A percentile compares a stretch with the other conserved stretches of the same genome.
Evolutionary conservation across 2,113 vertebrate species (phyloP).

Genomic region (Bombycilla garrulus): DNA sequence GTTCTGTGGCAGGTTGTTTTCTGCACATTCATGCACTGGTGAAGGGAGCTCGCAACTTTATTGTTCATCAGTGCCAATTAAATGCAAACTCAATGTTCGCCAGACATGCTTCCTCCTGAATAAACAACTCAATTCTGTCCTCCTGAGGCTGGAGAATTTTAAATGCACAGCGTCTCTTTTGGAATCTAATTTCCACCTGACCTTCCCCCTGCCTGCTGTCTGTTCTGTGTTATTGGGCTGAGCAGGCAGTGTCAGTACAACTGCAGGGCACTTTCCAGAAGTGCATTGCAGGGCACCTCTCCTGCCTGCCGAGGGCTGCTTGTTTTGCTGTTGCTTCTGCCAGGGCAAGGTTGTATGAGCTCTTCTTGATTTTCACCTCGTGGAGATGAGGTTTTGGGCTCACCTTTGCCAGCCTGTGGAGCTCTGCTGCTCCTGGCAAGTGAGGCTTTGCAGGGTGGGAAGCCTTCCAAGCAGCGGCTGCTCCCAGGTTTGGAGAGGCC

Average conservation of each 20-base stretch:
- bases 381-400: neutral
- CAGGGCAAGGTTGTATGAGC: neutral
- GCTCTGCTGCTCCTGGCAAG: neutral
- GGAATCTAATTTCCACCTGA: conserved; percentile 39
- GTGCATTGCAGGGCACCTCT: neutral
- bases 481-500: neutral
- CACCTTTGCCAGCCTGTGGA: neutral
- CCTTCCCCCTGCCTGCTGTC: neutral
- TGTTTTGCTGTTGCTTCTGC: neutral
- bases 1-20: conserved; percentile 12
- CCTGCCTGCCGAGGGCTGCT: neutral
- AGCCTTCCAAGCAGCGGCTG: neutral
- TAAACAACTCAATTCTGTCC: conserved; percentile 28
- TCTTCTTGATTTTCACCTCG: neutral
- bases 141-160: neutral
- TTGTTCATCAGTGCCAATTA: conserved; percentile 52
- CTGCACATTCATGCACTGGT: neutral
- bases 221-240: neutral
- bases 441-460: neutral
- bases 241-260: neutral
- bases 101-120: conserved; percentile 34
- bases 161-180: neutral
- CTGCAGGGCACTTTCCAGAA: neutral
- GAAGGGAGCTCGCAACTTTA: conserved; percentile 46
- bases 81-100: neutral